Evolutionary conservation across 1,140 invertebrate genomes (phyloP), one percentile per base, ranked within the genome.

Genomic region (Drosophila virilis): DNA sequence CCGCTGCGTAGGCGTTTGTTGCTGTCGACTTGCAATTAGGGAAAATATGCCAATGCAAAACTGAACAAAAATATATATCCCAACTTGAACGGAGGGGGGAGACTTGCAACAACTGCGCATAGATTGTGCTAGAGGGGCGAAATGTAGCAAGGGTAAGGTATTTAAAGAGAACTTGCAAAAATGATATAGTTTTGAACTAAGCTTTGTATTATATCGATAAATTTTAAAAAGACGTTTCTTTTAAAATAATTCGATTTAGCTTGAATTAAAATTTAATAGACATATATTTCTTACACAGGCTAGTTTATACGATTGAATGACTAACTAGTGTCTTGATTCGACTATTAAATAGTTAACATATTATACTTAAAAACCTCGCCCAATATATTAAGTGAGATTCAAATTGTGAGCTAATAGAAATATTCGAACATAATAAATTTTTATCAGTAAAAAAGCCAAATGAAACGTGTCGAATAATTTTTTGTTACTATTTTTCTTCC

Each of bases 1-100:
- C 17, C 45, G 43, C 59, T 61, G 38, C 64, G 78, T 80, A 68
- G 78, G 78, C 51, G 76, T 61, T 61, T 37, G 12, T 54, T 54
- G 32, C 13, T 15, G 48, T 22, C 45, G 17, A 48, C 22, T 33
- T 45, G 57, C 57, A 59, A 59, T 59, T 46, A 35, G 40, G 32
- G 8, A 5, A 54, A 59, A 59, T 45, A 42, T 55, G 52, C 52
- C 52, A 38, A 55, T 40, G 52, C 8, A 40, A 38, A 45, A 8
- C 40, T 32, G 55, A 8, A 43, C 0, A 17, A 17, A 40, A 32
- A 33, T 48, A 51, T 28, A 45, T 38, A 54, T 54, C 13, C 6
- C 35, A 13, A 38, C 35, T 38, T 15, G 13, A 22, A 50, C 1
- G 42, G 48, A n/a, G 48, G 48, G 48, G 48, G 8, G 6, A 5